phyloP scores from a whole-genome alignment of 2,113 vertebrate genomes.

The Notothenia coriiceps region DNA sequence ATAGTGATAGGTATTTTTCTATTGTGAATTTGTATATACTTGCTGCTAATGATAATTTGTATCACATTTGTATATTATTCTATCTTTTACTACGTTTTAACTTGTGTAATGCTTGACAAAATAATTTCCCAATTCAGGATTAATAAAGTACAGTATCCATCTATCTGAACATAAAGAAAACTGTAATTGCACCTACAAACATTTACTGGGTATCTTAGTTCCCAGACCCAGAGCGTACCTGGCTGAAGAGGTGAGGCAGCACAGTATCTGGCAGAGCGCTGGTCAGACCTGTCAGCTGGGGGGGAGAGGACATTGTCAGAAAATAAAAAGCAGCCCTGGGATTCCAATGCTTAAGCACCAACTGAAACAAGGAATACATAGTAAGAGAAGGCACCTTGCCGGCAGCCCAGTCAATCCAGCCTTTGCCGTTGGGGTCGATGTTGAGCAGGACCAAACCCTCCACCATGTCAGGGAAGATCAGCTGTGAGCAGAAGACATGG shows the following conservation, averaged over 20 bases:
- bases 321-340: fast-evolving
- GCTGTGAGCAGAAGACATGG: conserved; percentile 72
- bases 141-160: no score
- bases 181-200: no score
- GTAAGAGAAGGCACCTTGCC: conserved; percentile 85
- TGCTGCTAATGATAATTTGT: no score
- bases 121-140: no score
- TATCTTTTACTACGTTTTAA: no score
- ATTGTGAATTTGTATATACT: no score
- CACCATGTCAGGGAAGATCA: conserved; percentile 94
- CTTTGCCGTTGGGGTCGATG: conserved; percentile 96
- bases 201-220: neutral
- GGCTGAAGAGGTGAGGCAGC: conserved; percentile 96
- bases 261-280: conserved; percentile 91
- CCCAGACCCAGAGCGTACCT: conserved; percentile 83
- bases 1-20: no score
- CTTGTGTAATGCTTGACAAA: no score
- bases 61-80: no score
- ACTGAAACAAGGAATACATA: no score
- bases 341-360: neutral
- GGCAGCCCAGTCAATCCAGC: conserved; percentile 99
- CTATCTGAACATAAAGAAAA: neutral
- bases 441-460: conserved; percentile 97
- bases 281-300: conserved; percentile 91
- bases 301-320: neutral